Evolutionary conservation across 2,888 invertebrate genomes (phyloP), one percentile per base, ranked within the genome.

Genomic region (Drosophila algonquin): DNA sequence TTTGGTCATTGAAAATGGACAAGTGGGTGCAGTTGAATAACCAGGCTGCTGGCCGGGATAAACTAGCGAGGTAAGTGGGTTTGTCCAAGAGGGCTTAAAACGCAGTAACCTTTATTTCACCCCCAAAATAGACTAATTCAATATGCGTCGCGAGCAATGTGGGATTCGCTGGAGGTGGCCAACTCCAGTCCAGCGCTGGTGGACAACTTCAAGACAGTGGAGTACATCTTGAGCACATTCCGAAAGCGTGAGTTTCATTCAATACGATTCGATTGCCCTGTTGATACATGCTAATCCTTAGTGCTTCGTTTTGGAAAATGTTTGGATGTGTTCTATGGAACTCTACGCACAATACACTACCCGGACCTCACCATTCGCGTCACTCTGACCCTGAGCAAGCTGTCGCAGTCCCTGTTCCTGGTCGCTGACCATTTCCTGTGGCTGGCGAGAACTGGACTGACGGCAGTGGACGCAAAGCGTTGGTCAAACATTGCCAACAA

Each of bases 401-500:
- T 98, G 58, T 94, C 96, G 30, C 95, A 96, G 90, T 94, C 97
- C 0, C 90, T 97, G 30, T 98, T 95, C 88, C 93, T 98, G 3
- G 93, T 97, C 53, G 95, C 96, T 14, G 98, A 98, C 91, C 97
- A 98, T 89, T 93, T 98, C 40, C 94, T 98, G 40, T 98, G 98
- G 97, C 92, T 97, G 3, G 95, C 96, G 4, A 94, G 95, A 81
- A 95, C 95, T 47, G 97, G 97, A 24, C 93, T 87, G 5, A 85
- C 87, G 5, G 92, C 93, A 76, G 94, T 96, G 1, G 94, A 97
- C 89, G 93, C 95, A 0, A 95, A 95, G 52, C 96, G 95, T 89
- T 97, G 97, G 97, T 94, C 94, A 59, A 93, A 93, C 52, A 93
- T 94, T 9, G 94, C 96, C 3, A 96, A 96, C 85, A 95, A 95